phyloP scores from a whole-genome alignment of 2,113 vertebrate genomes.

The Hydropotes inermis region DNA sequence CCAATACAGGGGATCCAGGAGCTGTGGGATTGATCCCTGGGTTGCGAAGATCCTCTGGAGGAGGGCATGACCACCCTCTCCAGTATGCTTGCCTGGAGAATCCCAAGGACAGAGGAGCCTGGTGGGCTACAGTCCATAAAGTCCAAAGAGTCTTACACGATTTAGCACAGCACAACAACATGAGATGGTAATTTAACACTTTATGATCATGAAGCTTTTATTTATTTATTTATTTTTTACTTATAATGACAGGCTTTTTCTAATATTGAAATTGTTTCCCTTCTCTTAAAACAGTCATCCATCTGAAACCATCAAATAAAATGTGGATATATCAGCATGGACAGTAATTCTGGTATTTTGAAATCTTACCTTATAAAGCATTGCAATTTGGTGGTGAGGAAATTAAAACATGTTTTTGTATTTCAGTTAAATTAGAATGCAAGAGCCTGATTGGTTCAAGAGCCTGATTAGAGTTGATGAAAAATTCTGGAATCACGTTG shows the following conservation, averaged over 20 bases:
- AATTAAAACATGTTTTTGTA: slow-evolving; percentile 13
- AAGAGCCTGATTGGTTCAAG: background rate
- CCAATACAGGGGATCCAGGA: background rate
- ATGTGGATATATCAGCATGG: background rate
- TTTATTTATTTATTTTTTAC: background rate
- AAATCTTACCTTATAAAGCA: background rate
- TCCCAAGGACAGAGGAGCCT: background rate
- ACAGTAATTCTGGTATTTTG: background rate
- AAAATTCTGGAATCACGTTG: slow-evolving; percentile 16
- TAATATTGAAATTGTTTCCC: background rate
- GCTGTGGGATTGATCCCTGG: background rate
- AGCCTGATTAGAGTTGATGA: slow-evolving; percentile 47
- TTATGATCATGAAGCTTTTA: background rate
- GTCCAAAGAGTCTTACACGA: background rate
- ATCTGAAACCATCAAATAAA: background rate
- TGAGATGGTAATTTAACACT: background rate
- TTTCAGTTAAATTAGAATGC: slow-evolving; percentile 53
- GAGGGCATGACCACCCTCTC: background rate
- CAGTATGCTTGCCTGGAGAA: background rate
- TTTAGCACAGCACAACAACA: background rate
- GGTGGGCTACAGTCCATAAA: background rate
- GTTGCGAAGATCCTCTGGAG: background rate
- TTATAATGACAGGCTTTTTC: background rate
- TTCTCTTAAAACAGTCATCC: background rate
- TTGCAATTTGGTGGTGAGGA: background rate